Evolutionary conservation across 2,888 invertebrate species (phyloP).

Genomic region (Pinctada fucata): DNA sequence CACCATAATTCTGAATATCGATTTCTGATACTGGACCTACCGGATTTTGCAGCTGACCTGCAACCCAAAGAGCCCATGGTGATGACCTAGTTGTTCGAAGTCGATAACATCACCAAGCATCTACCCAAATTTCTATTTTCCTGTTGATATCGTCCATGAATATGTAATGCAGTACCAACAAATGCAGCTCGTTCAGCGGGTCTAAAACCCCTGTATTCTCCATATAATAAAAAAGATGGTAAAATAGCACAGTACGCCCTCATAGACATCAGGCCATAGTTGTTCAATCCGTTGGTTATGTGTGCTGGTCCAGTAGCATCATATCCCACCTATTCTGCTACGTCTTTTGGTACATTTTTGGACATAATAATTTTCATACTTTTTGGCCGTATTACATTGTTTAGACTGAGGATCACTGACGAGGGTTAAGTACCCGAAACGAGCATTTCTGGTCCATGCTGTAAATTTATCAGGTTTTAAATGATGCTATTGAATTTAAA

Average conservation of each 20-base stretch:
- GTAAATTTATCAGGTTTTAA: no score
- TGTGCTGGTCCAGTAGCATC: neutral
- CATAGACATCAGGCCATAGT: constrained; percentile 21
- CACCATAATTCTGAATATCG: no score
- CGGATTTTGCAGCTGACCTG: constrained; percentile 16
- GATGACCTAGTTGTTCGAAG: constrained; percentile 10
- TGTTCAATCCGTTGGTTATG: constrained; percentile 23
- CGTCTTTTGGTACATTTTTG: no score
- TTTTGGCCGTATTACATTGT: no score
- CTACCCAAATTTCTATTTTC: constrained; percentile 16
- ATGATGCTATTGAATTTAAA: no score
- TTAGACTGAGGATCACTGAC: no score
- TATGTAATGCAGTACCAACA: constrained; percentile 14
- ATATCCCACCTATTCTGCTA: no score
- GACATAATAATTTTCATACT: no score
- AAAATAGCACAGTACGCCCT: constrained; percentile 18
- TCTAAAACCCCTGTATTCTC: constrained; percentile 22
- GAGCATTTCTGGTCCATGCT: no score
- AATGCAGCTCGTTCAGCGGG: constrained; percentile 10
- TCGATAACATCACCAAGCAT: constrained; percentile 19
- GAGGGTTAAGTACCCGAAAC: no score
- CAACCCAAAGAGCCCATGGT: neutral
- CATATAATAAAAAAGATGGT: constrained; percentile 24
- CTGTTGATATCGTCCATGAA: constrained; percentile 19
- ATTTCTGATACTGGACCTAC: neutral